Conservation (phyloP, 2,888 invertebrate species). For the Ornithoptera alexandrae region DNA sequence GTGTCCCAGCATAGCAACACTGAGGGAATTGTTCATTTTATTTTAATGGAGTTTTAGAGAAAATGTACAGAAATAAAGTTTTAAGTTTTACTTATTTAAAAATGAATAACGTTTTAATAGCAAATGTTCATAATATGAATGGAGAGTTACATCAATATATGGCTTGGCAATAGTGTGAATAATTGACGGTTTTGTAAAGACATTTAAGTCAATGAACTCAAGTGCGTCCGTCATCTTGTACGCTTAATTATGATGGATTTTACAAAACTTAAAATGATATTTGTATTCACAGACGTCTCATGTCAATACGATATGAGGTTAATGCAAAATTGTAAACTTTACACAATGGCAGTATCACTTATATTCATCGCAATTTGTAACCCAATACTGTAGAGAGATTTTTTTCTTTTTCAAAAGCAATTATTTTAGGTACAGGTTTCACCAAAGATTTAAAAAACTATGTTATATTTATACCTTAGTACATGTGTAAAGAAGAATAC, state of each 20-base stretch:
- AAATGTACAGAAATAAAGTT: no score
- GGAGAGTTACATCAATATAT: background rate
- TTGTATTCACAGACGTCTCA: background rate
- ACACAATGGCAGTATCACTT: constrained; percentile 9
- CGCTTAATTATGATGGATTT: background rate
- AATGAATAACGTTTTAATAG: no score
- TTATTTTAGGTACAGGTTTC: background rate
- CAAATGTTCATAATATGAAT: no score
- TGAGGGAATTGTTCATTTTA: no score
- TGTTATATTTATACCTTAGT: no score
- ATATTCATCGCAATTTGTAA: background rate
- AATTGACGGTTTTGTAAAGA: background rate
- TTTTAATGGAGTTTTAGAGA: no score
- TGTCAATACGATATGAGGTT: constrained; percentile 4
- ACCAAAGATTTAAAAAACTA: background rate
- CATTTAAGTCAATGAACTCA: background rate
- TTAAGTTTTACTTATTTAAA: no score
- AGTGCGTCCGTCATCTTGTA: background rate
- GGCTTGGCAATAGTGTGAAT: background rate
- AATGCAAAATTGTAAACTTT: constrained; percentile 4
- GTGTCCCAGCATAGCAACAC: no score
- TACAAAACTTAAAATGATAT: background rate
- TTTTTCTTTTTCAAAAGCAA: background rate
- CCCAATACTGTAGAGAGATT: background rate
- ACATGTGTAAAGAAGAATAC: no score